Evolutionary conservation across 2,888 invertebrate genomes (phyloP).

Genomic region (Lysandra bellargus): DNA sequence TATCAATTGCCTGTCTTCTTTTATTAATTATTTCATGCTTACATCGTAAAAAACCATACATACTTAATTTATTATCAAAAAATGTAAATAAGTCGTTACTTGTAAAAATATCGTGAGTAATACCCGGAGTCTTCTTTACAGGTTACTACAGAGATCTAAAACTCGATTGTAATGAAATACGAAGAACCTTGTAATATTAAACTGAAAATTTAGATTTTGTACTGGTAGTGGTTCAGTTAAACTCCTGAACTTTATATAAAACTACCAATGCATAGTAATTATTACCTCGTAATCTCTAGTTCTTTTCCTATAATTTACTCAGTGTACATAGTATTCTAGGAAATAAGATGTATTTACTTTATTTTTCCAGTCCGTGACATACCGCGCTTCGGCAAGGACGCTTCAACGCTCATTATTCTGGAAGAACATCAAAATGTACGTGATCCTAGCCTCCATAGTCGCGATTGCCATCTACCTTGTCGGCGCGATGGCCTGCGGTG

Average conservation of each 20-base stretch:
- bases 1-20: not conserved
- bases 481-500: slow-evolving; percentile 93
- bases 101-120: not conserved
- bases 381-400: slow-evolving; percentile 91
- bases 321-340: not conserved
- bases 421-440: slow-evolving; percentile 95
- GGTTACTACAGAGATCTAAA: not conserved
- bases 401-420: slow-evolving; percentile 93
- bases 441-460: slow-evolving; percentile 83
- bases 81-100: not conserved
- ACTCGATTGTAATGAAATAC: not conserved
- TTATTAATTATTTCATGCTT: too few species aligned
- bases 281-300: too few species aligned
- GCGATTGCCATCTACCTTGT: slow-evolving; percentile 90
- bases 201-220: too few species aligned
- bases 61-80: not conserved
- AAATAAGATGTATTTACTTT: not conserved
- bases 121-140: not conserved
- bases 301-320: too few species aligned
- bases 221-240: too few species aligned
- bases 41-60: too few species aligned
- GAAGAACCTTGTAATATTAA: too few species aligned
- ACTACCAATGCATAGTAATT: too few species aligned
- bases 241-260: too few species aligned
- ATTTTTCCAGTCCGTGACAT: slow-evolving; percentile 89